Percentiles rank a stretch among this genome's conserved stretches.
Evolutionary conservation across 2,888 invertebrate species (phyloP).

Genomic region (Pristionchus exspectatus): DNA sequence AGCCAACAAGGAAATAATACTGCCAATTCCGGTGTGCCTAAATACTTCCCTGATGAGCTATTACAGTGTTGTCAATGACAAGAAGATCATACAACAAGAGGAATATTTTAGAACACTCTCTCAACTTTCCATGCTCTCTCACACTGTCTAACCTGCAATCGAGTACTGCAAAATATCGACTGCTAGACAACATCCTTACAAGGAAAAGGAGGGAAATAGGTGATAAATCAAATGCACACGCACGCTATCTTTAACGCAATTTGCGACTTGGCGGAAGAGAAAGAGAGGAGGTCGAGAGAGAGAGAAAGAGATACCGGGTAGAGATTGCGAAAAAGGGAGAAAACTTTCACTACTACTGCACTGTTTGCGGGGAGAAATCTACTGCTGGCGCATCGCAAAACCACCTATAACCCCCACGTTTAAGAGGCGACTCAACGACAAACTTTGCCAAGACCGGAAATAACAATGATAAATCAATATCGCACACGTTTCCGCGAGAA

Average conservation of each 20-base stretch:
- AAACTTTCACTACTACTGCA: slow-evolving; percentile 13
- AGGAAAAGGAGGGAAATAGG: neutral
- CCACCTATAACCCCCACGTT: too few relatives aligned
- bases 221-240: slow-evolving; percentile 16
- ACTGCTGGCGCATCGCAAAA: neutral
- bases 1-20: too few relatives aligned
- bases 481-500: neutral
- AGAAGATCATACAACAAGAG: neutral
- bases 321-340: slow-evolving; percentile 2
- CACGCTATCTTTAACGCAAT: slow-evolving; percentile 29
- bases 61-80: neutral
- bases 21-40: too few relatives aligned
- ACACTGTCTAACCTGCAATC: neutral
- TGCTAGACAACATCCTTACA: neutral
- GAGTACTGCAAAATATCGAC: neutral
- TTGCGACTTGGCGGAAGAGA: neutral
- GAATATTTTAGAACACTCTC: neutral
- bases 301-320: neutral
- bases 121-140: neutral
- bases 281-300: neutral
- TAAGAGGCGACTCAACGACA: neutral
- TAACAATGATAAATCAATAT: neutral
- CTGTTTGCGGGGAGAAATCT: neutral
- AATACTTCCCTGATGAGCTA: neutral
- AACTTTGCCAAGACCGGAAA: neutral